Evolutionary conservation across 1,140 invertebrate genomes (phyloP).

Genomic region (Geopemphigus sp.): DNA sequence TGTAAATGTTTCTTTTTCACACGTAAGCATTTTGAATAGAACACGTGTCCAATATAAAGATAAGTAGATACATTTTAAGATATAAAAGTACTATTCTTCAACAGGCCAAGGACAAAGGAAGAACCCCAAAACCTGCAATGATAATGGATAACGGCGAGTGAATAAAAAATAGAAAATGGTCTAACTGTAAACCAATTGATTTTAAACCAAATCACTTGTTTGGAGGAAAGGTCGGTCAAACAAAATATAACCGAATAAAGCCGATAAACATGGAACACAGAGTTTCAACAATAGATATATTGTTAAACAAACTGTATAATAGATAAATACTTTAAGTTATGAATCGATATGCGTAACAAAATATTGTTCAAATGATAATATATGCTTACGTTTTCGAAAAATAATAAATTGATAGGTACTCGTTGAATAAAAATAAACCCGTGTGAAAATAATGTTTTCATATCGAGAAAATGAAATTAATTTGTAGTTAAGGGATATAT

Average conservation of each 20-base stretch:
- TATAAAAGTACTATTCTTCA: slow-evolving; percentile 26
- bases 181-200: neutral
- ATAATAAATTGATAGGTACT: neutral
- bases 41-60: slow-evolving; percentile 19
- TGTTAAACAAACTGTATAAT: neutral
- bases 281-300: neutral
- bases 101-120: neutral
- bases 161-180: neutral
- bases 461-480: slow-evolving; percentile 10
- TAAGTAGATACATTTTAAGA: slow-evolving; percentile 10
- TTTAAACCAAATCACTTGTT: slow-evolving; percentile 11
- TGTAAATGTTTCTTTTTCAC: slow-evolving; percentile 17
- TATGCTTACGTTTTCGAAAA: neutral
- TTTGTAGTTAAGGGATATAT: slow-evolving; percentile 3
- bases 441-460: slow-evolving; percentile 33
- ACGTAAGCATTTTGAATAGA: slow-evolving; percentile 15
- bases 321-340: slow-evolving; percentile 7
- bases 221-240: neutral
- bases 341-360: neutral
- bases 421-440: neutral
- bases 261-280: neutral
- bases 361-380: neutral
- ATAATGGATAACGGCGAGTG: neutral
- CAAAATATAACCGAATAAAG: slow-evolving; percentile 2
- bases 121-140: neutral